Percentiles rank a stretch among this genome's conserved stretches.
These are phyloP conservation scores for Aix galericulata DNA, from an alignment of 2,113 vertebrate species.

Conservation along the genomic window DNA sequence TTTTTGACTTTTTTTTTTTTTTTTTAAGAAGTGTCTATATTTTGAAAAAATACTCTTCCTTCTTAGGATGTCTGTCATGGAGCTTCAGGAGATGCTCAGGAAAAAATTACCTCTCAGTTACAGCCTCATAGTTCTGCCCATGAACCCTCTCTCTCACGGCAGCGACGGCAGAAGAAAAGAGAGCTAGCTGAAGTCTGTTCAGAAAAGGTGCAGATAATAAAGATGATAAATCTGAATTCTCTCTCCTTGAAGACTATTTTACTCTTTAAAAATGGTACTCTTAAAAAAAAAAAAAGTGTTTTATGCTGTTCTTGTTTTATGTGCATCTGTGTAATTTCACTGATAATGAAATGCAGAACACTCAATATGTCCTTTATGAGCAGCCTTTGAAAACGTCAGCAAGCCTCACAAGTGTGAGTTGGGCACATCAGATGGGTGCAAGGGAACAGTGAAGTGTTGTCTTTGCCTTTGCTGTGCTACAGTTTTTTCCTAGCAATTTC, in stretches of 20 bases:
- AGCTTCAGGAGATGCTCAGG: slow-evolving; percentile 15
- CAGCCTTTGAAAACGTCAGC: neutral
- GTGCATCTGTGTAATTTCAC: neutral
- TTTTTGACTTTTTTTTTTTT: neutral
- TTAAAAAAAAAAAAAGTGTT: neutral
- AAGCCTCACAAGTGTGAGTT: neutral
- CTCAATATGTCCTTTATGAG: neutral
- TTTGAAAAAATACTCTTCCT: slow-evolving; percentile 5
- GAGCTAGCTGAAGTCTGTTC: slow-evolving; percentile 28
- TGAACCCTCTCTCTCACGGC: slow-evolving; percentile 78
- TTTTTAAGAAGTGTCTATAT: neutral
- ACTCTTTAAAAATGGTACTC: neutral
- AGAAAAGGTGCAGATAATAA: slow-evolving; percentile 52
- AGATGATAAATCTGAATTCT: neutral
- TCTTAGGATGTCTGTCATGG: slow-evolving; percentile 67
- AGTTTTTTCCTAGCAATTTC: neutral
- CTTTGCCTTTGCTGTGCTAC: neutral
- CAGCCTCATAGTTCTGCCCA: slow-evolving; percentile 65
- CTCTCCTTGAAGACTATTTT: neutral
- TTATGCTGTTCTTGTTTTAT: neutral
- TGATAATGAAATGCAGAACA: neutral
- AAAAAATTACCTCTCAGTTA: neutral
- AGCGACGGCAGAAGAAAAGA: slow-evolving; percentile 70
- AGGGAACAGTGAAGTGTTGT: neutral
- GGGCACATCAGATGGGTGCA: neutral